Conservation (phyloP, 2,888 invertebrate species). For the Metopia argyrocephala region DNA sequence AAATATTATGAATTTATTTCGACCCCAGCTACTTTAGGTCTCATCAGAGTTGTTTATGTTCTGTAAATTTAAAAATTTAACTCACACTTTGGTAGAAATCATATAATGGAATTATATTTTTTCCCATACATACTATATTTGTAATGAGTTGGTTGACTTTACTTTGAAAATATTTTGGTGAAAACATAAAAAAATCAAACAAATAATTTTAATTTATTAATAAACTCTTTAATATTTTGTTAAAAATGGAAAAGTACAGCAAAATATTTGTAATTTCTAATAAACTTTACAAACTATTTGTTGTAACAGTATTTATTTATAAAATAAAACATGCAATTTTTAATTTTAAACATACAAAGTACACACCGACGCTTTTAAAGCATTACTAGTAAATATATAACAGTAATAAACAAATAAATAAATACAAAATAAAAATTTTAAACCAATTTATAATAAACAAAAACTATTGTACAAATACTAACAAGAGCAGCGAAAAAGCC, state of each 20-base stretch:
- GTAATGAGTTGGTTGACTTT: too few relatives aligned
- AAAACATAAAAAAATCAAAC: background rate
- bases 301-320: conserved; percentile 10
- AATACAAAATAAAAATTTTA: background rate
- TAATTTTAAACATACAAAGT: background rate
- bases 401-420: background rate
- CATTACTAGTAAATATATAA: background rate
- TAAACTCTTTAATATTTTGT: background rate
- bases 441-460: conserved; percentile 7
- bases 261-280: conserved; percentile 17
- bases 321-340: conserved; percentile 2
- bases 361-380: background rate
- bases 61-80: too few relatives aligned
- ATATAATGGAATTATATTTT: too few relatives aligned
- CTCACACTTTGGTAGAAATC: too few relatives aligned
- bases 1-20: too few relatives aligned
- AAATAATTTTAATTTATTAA: too few relatives aligned
- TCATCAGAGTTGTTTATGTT: too few relatives aligned
- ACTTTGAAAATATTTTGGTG: too few relatives aligned
- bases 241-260: background rate
- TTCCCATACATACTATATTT: too few relatives aligned
- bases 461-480: background rate
- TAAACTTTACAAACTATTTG: conserved; percentile 28
- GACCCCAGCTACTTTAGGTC: too few relatives aligned
- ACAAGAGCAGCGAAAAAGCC: background rate